Base-by-base conservation (phyloP, 2,888 invertebrate species). In the Dioctria linearis region DNA sequence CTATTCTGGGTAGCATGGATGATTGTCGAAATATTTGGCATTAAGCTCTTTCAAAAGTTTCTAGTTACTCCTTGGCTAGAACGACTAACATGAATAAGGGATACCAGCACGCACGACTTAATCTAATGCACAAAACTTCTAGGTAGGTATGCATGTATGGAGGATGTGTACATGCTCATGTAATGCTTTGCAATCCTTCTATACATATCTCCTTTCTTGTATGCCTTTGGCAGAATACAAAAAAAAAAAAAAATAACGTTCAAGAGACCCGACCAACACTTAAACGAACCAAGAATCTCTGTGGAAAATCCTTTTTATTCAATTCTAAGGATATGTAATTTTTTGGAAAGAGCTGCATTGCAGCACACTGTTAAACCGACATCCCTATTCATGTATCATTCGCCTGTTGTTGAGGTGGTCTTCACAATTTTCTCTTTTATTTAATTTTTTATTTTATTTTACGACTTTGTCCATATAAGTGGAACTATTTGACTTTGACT, bases 251-350 rank as follows among this genome's bases (percentile, higher is more conserved):
- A 25, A 25, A 51, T 2, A 9, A 51, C 11, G 51, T 51, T 51
- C 25, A 11, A 51, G 11, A 6, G 57, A n/a, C 1, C 57, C 54
- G 11, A 71, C 71, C 54, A 71, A 71, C 71, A 71, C 54, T 71
- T 39, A 25, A 71, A 39, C 39, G 40, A 51, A 71, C 54, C 3
- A 13, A 8, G 40, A 49, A 67, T 49, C n/a, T 71, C 40, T 71
- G 39, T 51, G 71, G 51, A 40, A 71, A 71, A 71, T 71, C 71
- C 54, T 40, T 71, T 71, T 71, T 71, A 71, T 71, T 71, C 54
- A 71, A 71, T 71, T 54, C 71, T 51, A 71, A 71, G 54, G 71
- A 71, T 71, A 71, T 54, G 71, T 51, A 71, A 71, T 71, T 71
- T 71, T 71, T 71, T 71, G 71, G 71, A 71, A 71, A 54, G 40